These are phyloP conservation scores for Syrmaticus mikado DNA, from an alignment of 2,113 vertebrate species.

Conservation along the genomic window DNA sequence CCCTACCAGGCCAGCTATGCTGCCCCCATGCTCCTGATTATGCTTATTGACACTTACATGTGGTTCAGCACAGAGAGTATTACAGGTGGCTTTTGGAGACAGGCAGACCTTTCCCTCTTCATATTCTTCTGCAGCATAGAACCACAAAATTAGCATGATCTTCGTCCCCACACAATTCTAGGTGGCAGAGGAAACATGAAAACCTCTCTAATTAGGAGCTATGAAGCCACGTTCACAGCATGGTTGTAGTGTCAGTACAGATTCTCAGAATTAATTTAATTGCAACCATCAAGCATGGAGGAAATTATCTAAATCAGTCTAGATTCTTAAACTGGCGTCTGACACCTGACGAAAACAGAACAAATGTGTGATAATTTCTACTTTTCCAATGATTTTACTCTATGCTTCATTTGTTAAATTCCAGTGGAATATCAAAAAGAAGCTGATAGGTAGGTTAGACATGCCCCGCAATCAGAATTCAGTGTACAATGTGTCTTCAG, in stretches of 20 bases:
- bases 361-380: constrained; percentile 58
- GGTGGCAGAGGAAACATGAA: constrained; percentile 29
- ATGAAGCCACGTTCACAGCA: neutral
- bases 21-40: constrained; percentile 31
- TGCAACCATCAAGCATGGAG: constrained; percentile 35
- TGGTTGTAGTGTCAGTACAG: constrained; percentile 7
- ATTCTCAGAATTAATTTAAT: constrained; percentile 66
- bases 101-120: neutral
- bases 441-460: constrained; percentile 5
- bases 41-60: constrained; percentile 45
- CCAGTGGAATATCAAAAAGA: constrained; percentile 31
- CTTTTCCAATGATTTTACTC: constrained; percentile 39
- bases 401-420: constrained; percentile 39
- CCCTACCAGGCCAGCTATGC: constrained; percentile 27
- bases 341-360: constrained; percentile 50
- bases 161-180: constrained; percentile 13
- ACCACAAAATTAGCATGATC: constrained; percentile 50
- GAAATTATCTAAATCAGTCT: constrained; percentile 59
- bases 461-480: neutral
- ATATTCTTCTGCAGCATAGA: neutral
- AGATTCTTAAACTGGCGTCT: constrained; percentile 51
- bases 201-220: constrained; percentile 38
- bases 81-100: neutral
- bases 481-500: neutral
- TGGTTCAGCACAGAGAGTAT: constrained; percentile 32